Evolutionary conservation across 1,140 invertebrate species (phyloP).

Genomic region (Papilio dardanus): DNA sequence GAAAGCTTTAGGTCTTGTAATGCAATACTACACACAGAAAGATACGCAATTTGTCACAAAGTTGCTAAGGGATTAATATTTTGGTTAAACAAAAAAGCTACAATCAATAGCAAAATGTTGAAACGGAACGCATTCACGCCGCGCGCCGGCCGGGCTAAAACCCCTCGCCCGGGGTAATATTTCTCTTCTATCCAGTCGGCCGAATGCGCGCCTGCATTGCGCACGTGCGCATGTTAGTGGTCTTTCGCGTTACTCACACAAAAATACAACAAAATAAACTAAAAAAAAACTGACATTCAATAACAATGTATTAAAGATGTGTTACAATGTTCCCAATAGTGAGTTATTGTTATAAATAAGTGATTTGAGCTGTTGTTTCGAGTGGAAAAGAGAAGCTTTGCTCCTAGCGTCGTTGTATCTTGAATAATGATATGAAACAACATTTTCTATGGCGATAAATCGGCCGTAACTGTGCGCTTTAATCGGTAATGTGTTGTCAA

Average conservation of each 20-base stretch:
- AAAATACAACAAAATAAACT: constrained; percentile 74
- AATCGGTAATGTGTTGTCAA: constrained; percentile 72
- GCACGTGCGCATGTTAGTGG: constrained; percentile 27
- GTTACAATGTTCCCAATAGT: constrained; percentile 44
- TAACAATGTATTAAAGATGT: constrained; percentile 57
- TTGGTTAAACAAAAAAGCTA: constrained; percentile 36
- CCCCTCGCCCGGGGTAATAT: constrained; percentile 63
- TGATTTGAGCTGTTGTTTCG: constrained; percentile 50
- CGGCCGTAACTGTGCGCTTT: constrained; percentile 61
- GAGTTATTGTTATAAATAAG: constrained; percentile 56
- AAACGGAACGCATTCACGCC: constrained; percentile 65
- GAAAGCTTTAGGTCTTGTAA: background rate
- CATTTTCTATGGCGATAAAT: constrained; percentile 73
- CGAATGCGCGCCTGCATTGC: constrained; percentile 54
- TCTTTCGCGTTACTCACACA: constrained; percentile 40
- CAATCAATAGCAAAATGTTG: constrained; percentile 54
- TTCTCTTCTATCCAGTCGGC: constrained; percentile 55
- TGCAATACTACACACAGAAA: background rate
- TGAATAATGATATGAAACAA: constrained; percentile 76
- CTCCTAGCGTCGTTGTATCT: constrained; percentile 58
- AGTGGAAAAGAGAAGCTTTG: constrained; percentile 58
- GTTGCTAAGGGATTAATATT: constrained; percentile 26
- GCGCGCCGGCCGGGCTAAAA: constrained; percentile 66
- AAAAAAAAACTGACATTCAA: constrained; percentile 54
- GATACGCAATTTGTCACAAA: constrained; percentile 14